These are phyloP conservation scores for Diloba caeruleocephala DNA, from an alignment of 2,888 invertebrate species.

Conservation along the genomic window DNA sequence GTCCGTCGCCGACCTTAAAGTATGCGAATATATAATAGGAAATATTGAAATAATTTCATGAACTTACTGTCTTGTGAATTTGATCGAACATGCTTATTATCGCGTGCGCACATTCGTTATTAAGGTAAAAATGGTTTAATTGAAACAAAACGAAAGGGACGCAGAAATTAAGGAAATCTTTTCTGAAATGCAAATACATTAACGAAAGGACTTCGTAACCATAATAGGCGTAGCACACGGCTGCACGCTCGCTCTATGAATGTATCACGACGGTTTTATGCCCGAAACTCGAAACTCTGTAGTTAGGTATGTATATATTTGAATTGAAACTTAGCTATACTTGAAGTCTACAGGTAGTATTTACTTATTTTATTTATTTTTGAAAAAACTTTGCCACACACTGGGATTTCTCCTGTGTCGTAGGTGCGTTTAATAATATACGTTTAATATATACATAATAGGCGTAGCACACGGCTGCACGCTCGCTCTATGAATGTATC, in stretches of 20 bases:
- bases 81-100: slow-evolving; percentile 26
- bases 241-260: slow-evolving; percentile 52
- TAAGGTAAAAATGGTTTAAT: slow-evolving; percentile 41
- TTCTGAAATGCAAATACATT: slow-evolving; percentile 51
- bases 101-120: slow-evolving; percentile 30
- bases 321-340: slow-evolving; percentile 20
- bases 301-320: slow-evolving; percentile 34
- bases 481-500: slow-evolving; percentile 50
- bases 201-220: slow-evolving; percentile 46
- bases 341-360: slow-evolving; percentile 29
- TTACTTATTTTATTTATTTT: no score
- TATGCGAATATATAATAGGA: slow-evolving; percentile 31
- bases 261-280: slow-evolving; percentile 50
- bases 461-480: slow-evolving; percentile 56
- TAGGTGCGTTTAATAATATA: no score
- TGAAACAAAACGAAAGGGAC: slow-evolving; percentile 31
- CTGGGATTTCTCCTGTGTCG: no score
- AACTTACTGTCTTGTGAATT: slow-evolving; percentile 22
- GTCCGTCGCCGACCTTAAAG: slow-evolving; percentile 24
- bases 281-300: slow-evolving; percentile 39
- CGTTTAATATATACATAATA: no score
- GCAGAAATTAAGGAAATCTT: slow-evolving; percentile 40
- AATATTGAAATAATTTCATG: slow-evolving; percentile 28
- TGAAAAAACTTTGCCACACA: no score
- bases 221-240: slow-evolving; percentile 56